Evolutionary conservation across 2,113 vertebrate genomes (phyloP), one percentile per base, ranked within the genome.

Genomic region (Seriola aureovittata): DNA sequence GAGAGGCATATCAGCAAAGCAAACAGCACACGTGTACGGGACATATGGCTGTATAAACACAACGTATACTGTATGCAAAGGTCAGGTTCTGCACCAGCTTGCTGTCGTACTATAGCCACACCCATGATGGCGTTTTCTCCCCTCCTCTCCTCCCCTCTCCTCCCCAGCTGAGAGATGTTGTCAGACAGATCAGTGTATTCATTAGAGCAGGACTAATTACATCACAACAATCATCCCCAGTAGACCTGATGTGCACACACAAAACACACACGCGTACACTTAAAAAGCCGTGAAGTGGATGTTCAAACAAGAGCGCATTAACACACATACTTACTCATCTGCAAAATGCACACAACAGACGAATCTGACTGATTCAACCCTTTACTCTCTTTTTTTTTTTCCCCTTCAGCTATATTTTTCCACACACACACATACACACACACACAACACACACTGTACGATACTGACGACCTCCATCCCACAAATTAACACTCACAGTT

Each of bases 201-300:
- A 90, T 90, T 90, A 90, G 88, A 87, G 88, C 86, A 42, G 68
- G 9, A 78, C 81, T 88, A 89, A 90, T 91, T 80, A 71, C 82
- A 86, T 87, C 88, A 79, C 57, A 80, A 80, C 89, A 89, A 83
- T 82, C 62, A 79, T 67, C 4, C 79, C 60, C 71, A 44, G 67
- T 6, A 71, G 76, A 52, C 38, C 59, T 32, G 48, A 68, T 50
- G 25, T 23, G 8, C 40, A 42, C 71, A 58, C 68, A 42, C 71
- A 46, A 32, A 48, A 77, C 58, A 42, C 9, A 25, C 52, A 71
- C 19, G 55, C 48, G 40, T 9, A 59, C 23, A 38, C 23, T 12
- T 19, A 12, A 40, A 38, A 46, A 60, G 60, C 70, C 48, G 32
- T 67, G 59, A 69, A 83, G 87, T 78, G 70, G 48, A 80, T 78